These are phyloP conservation scores for Propithecus deckenii DNA, from an alignment of 2,797 vertebrate species.

Conservation along the genomic window DNA sequence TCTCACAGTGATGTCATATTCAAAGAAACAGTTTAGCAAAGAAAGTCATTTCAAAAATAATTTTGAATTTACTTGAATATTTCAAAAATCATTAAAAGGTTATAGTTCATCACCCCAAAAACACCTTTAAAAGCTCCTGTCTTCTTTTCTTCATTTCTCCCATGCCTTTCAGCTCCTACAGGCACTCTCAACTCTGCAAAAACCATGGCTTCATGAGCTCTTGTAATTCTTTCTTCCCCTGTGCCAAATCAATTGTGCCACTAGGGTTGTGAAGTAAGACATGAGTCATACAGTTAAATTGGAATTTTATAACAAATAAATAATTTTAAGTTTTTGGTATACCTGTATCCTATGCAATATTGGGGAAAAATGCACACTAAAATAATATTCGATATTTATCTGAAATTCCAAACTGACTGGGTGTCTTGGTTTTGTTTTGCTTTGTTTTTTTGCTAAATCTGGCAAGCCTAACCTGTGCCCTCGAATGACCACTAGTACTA, in stretches of 20 bases:
- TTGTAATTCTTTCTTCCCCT: background rate
- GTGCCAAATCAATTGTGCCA: background rate
- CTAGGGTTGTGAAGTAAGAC: background rate
- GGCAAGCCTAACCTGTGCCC: background rate
- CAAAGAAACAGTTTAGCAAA: background rate
- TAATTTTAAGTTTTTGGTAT: background rate
- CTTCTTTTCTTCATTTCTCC: background rate
- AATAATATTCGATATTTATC: background rate
- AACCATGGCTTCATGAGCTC: background rate
- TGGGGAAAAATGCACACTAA: background rate
- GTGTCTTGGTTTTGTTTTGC: background rate
- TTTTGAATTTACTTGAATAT: conserved; percentile 15
- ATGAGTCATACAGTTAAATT: background rate
- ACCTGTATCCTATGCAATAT: background rate
- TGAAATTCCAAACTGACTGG: conserved; percentile 3
- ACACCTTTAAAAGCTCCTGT: background rate
- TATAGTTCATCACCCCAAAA: background rate
- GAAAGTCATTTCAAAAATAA: conserved; percentile 47
- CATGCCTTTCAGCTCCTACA: background rate
- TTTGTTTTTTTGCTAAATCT: background rate
- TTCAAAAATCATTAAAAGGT: conserved; percentile 2
- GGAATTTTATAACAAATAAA: background rate
- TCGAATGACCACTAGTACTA: background rate
- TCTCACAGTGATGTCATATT: conserved; percentile 17
- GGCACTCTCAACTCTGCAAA: background rate